Evolutionary conservation across 2,113 vertebrate species (phyloP), one percentile per base, ranked within the genome.

Genomic region (Antennarius striatus): DNA sequence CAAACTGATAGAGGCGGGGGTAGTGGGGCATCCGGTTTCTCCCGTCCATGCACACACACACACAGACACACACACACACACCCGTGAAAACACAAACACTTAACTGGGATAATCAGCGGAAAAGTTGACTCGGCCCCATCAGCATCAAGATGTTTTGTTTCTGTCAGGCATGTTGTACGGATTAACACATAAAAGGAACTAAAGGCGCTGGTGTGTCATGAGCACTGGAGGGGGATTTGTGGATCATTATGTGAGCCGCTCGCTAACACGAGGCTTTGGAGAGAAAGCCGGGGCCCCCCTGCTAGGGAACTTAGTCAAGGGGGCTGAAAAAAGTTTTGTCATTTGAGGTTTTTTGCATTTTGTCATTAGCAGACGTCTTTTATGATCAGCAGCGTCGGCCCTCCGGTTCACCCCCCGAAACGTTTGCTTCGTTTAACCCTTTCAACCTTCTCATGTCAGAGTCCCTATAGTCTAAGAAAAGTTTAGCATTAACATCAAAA

Each of bases 141-240:
- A 81, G 62, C 72, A 75, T 86, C 81, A 83, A 83, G 75, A 85
- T 73, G 77, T 78, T 85, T 88, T 75, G 75, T 83, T 84, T 86
- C 79, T 81, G 78, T 87, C 62, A 59, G 76, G 84, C 77, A 61
- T 67, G 77, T 86, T 89, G 81, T 73, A 80, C 79, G 79, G 88
- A 90, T 92, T 91, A 90, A 52, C 83, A 86, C 77, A 88, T 90
- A 83, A 91, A 91, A 92, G 90, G 52, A 71, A 75, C 43, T 56
- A 56, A 82, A 81, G 80, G 84, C 85, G 51, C 53, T 64, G 74
- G 66, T 73, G 83, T 89, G 86, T 88, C 88, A 84, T 56, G 53
- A 76, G 75, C 81, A 79, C 81, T 86, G 83, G 72, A 56, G 84
- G 67, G 74, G 86, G 87, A 89, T 88, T 88, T 87, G 75, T 65